Base-by-base conservation (phyloP, 2,797 vertebrate species). In the Erpetoichthys calabaricus region DNA sequence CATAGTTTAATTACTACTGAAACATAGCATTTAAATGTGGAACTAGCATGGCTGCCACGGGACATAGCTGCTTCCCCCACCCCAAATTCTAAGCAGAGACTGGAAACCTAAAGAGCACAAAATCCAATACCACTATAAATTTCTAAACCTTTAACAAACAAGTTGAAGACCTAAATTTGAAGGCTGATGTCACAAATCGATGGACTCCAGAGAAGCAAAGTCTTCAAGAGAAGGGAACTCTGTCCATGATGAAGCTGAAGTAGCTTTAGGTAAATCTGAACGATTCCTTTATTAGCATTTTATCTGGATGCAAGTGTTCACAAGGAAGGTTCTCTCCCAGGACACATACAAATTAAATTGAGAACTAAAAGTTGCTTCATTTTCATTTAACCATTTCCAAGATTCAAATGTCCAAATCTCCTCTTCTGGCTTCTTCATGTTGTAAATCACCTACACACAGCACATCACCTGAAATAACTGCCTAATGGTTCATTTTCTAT, bases 1-100 rank as follows among this genome's bases (percentile, higher is more conserved):
- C 80, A 92, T 79, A 81, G 91, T 96, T 97, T 96, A 97, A 96
- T 96, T 82, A 97, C 91, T 91, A 95, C 90, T 90, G 88, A 94
- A 90, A 93, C 85, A 95, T 84, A 95, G 87, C 87, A 94, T 91
- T 88, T 87, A 88, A 89, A 82, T 73, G 89, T 84, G 91, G 93
- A 90, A 90, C 81, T 86, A 88, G 89, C 83, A 88, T 86, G 85
- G 87, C 80, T 88, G 90, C 90, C 89, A 84, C 84, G 86, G 79
- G 80, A 77, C 75, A 77, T 78, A 75, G 78, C 75, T 79, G 76
- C 76, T 71, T 72, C 75, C 69, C 78, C 75, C 73, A 75, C 75
- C 69, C 78, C 75, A 73, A 75, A 73, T 74, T 70, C 87, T 80
- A 82, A 80, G 86, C 88, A 91, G 72, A 85, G 79, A 88, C 83